Base-by-base conservation (phyloP, 2,113 vertebrate genomes). In the Thomomys bottae region DNA sequence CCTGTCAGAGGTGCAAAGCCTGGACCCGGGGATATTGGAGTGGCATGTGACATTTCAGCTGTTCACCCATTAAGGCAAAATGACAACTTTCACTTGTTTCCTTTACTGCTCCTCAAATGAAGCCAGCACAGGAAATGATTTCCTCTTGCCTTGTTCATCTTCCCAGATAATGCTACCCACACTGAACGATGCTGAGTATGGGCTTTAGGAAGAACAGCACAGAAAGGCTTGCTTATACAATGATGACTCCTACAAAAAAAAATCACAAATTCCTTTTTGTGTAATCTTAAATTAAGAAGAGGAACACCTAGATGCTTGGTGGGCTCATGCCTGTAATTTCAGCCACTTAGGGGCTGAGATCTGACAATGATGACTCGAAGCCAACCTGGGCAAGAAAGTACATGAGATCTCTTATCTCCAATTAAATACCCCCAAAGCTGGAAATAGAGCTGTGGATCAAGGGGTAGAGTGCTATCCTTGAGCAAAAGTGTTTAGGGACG, bases 261-360 rank as follows among this genome's bases (percentile, higher is more conserved):
- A 66, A 49, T 68, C 28, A 38, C 17, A 79, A 12, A 73, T 80
- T 71, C 61, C 78, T 32, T 82, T 90, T 78, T 21, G 70, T 75
- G 76, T 63, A 63, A 38, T 30, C 68, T 85, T 75, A 28, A 54
- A 23, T 36, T 54, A 61, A 67, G 63, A 93, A 71, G n/a, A 49
- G 61, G 89, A 77, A 28, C 49, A 68, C 79, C 75, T 7, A 54
- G 49, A 15, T 54, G 49, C 15, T 54, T 54, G 49, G 49, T 18
- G 49, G 49, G 49, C 49, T 54, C 49, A 54, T 15, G 15, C 49
- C 15, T 54, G 49, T 54, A 54, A 54, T 54, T 15, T 15, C 15
- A 54, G 49, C 49, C 49, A 17, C 49, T 18, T 15, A 54, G 49
- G 49, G 49, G 49, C 49, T 54, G 49, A 54, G 14, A 18, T 54